phyloP scores from a whole-genome alignment of 2,797 vertebrate species.

The Capromys pilorides region DNA sequence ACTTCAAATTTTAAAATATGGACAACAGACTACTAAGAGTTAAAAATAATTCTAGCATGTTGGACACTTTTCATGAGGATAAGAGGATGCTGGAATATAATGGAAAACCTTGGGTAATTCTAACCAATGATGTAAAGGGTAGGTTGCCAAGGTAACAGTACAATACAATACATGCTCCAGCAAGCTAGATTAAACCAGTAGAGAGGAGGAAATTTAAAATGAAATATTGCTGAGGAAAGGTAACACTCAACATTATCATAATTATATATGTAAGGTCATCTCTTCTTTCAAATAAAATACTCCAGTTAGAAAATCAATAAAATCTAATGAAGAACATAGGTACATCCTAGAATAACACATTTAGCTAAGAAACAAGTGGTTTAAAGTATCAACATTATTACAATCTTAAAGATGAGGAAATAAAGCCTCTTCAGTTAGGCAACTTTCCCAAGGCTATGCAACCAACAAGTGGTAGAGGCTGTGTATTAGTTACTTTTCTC shows the following conservation, averaged over 20 bases:
- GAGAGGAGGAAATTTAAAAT: slow-evolving; percentile 62
- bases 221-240: slow-evolving; percentile 61
- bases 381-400: background rate
- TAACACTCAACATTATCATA: slow-evolving; percentile 41
- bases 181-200: slow-evolving; percentile 58
- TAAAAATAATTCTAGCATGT: slow-evolving; percentile 48
- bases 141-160: slow-evolving; percentile 76
- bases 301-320: slow-evolving; percentile 47
- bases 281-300: slow-evolving; percentile 58
- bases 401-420: slow-evolving; percentile 23
- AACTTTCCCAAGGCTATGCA: slow-evolving; percentile 8
- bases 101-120: slow-evolving; percentile 63
- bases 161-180: slow-evolving; percentile 41
- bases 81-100: slow-evolving; percentile 61
- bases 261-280: background rate
- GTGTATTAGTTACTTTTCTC: too few relatives aligned
- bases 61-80: slow-evolving; percentile 51
- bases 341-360: background rate
- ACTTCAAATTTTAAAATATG: slow-evolving; percentile 8
- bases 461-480: background rate
- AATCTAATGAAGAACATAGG: slow-evolving; percentile 24
- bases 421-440: background rate
- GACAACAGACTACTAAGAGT: slow-evolving; percentile 30
- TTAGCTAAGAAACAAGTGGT: background rate
- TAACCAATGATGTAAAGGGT: slow-evolving; percentile 41